These are phyloP conservation scores for Cyanoderma ruficeps DNA, from an alignment of 2,113 vertebrate genomes.

Conservation along the genomic window DNA sequence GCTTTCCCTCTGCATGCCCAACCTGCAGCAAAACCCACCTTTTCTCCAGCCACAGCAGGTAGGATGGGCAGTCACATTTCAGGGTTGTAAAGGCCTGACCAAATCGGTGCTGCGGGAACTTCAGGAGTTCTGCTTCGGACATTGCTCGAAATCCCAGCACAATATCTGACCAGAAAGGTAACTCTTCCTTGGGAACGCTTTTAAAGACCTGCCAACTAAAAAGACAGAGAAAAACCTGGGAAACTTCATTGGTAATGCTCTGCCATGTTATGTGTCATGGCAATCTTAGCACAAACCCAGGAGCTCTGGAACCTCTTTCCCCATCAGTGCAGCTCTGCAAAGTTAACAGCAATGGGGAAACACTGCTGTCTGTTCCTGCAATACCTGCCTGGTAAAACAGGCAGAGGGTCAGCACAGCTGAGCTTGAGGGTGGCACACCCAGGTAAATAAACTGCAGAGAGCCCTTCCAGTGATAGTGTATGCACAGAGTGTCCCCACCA, in stretches of 20 bases:
- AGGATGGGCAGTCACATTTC: slow-evolving; percentile 86
- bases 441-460: neutral
- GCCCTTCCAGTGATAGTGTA: neutral
- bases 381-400: neutral
- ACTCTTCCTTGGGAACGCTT: slow-evolving; percentile 71
- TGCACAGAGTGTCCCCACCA: neutral
- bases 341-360: neutral
- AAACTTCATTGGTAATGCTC: neutral
- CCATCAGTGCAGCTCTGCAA: neutral
- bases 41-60: slow-evolving; percentile 89
- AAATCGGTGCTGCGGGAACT: slow-evolving; percentile 82
- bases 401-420: neutral
- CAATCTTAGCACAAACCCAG: neutral
- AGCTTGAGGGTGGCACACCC: neutral
- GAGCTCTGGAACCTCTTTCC: neutral
- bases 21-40: slow-evolving; percentile 74
- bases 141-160: slow-evolving; percentile 88
- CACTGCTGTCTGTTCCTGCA: neutral
- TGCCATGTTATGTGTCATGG: neutral
- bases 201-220: slow-evolving; percentile 88
- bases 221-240: neutral
- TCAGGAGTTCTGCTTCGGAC: slow-evolving; percentile 80
- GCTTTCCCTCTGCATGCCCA: neutral
- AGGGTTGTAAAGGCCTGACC: slow-evolving; percentile 89
- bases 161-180: slow-evolving; percentile 87